Conservation (phyloP, 2,888 invertebrate species). For the Clunio marinus region DNA sequence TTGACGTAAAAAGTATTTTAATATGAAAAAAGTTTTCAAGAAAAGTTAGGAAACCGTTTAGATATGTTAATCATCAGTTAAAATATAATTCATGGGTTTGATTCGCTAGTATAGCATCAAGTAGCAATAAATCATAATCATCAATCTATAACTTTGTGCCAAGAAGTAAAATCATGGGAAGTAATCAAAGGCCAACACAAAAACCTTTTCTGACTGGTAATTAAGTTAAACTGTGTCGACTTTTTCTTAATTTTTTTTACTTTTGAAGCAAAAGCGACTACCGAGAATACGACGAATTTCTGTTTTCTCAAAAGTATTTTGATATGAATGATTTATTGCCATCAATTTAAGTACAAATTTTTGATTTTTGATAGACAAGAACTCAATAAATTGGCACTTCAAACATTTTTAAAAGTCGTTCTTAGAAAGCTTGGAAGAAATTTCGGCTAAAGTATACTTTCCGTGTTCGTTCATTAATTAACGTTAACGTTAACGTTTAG, state of each 20-base stretch:
- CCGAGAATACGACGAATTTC: background rate
- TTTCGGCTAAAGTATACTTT: too few species aligned
- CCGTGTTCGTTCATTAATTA: too few species aligned
- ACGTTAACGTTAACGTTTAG: too few species aligned
- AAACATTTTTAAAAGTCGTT: background rate
- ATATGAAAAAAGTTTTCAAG: too few species aligned
- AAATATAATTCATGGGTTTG: background rate
- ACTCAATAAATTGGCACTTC: conserved; percentile 1
- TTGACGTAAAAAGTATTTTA: too few species aligned
- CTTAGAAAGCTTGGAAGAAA: too few species aligned
- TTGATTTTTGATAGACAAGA: conserved; percentile 11
- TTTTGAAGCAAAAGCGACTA: too few species aligned
- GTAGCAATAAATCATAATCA: conserved; percentile 25
- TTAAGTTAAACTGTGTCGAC: conserved; percentile 32
- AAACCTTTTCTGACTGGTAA: background rate
- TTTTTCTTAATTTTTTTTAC: background rate
- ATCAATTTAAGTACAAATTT: conserved; percentile 5
- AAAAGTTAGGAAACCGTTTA: too few species aligned
- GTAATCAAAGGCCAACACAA: background rate
- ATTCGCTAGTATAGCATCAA: background rate
- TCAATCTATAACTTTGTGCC: conserved; percentile 14
- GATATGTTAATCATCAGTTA: too few species aligned
- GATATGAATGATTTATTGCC: conserved; percentile 25
- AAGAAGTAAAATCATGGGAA: background rate
- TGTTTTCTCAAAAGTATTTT: background rate